Evolutionary conservation across 2,888 invertebrate species (phyloP).

Genomic region (Holacanthella duospinosa): DNA sequence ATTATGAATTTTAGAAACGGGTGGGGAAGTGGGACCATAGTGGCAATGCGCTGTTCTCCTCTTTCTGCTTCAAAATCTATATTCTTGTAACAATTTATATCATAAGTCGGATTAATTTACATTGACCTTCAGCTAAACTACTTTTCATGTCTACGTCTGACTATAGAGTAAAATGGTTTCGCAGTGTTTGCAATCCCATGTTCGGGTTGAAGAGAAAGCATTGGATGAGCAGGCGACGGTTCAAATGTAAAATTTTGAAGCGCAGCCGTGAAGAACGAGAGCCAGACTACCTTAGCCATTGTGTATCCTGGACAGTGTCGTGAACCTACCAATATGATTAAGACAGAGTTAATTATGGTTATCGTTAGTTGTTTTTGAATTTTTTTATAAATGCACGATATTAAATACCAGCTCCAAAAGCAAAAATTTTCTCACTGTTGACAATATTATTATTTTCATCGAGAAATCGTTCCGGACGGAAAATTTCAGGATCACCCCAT

Average conservation of each 20-base stretch:
- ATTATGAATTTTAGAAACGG: too few species aligned
- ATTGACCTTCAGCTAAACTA: too few species aligned
- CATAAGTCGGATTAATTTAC: too few species aligned
- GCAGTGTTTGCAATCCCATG: not conserved
- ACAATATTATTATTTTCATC: conserved; percentile 9
- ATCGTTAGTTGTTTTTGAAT: not conserved
- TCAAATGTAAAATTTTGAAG: not conserved
- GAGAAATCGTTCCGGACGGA: conserved; percentile 8
- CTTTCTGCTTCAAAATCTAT: too few species aligned
- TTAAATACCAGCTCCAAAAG: conserved; percentile 1
- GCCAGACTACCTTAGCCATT: conserved; percentile 3
- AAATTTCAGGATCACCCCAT: conserved; percentile 8
- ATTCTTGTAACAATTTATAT: too few species aligned
- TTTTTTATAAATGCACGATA: not conserved
- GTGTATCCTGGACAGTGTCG: not conserved
- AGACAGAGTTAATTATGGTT: not conserved
- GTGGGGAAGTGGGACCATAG: too few species aligned
- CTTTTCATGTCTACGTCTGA: not conserved
- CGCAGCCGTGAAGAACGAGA: not conserved
- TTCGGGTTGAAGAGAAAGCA: not conserved
- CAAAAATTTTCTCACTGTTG: conserved; percentile 7
- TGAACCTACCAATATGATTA: not conserved
- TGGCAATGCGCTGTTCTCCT: too few species aligned
- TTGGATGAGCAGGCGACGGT: not conserved
- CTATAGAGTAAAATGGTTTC: not conserved